phyloP scores from a whole-genome alignment of 92 coral and sea anemone species.

The Phenganax stokvisi region DNA sequence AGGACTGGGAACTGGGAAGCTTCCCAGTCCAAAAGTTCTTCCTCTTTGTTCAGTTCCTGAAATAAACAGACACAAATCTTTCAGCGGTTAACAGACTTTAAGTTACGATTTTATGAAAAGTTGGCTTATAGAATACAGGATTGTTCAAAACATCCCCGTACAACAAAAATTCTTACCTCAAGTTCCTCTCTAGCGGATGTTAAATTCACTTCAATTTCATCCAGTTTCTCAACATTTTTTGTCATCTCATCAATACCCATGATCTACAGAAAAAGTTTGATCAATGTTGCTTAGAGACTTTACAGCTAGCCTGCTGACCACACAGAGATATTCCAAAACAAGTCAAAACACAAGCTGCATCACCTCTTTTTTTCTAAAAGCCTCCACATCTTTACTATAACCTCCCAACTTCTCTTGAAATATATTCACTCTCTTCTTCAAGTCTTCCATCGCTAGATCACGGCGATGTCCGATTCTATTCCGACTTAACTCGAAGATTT shows the following conservation, averaged over 20 bases:
- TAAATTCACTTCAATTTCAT: constrained; percentile 78
- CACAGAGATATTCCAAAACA: background rate
- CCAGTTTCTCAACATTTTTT: constrained; percentile 93
- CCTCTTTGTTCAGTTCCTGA: constrained; percentile 81
- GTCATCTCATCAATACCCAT: constrained; percentile 99
- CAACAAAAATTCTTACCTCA: constrained; percentile 42
- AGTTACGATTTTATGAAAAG: background rate
- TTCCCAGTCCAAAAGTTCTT: constrained; percentile 88
- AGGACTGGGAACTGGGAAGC: constrained; percentile 96
- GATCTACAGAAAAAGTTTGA: constrained; percentile 44
- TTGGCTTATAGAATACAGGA: background rate
- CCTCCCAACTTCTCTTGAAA: constrained; percentile 88
- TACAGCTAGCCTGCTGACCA: too few relatives aligned
- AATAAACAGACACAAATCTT: background rate
- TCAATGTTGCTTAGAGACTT: too few relatives aligned
- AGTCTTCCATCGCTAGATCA: constrained; percentile 96
- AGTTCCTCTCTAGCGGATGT: constrained; percentile 75
- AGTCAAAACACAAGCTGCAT: background rate
- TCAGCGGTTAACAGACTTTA: too few relatives aligned
- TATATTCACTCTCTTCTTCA: constrained; percentile 83
- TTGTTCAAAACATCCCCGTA: too few relatives aligned
- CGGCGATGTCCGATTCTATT: constrained; percentile 93
- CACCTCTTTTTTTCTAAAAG: constrained; percentile 97
- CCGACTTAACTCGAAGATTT: constrained; percentile 93
- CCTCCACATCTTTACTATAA: constrained; percentile 92